Base-by-base conservation (phyloP, 2,113 vertebrate genomes). In the Cricetomys ansorgei region DNA sequence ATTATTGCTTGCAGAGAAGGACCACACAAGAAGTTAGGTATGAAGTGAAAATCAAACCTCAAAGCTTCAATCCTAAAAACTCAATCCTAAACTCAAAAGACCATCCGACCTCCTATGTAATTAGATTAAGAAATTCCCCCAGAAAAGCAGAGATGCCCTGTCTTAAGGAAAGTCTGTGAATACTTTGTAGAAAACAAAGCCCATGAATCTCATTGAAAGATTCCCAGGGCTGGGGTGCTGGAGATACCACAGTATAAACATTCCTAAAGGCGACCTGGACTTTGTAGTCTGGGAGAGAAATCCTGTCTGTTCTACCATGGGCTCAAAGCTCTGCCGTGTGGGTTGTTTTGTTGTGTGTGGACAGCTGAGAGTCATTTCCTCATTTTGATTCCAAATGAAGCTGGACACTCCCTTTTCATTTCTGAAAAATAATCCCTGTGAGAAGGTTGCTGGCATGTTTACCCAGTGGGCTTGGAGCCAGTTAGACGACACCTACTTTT, bases 321-420 rank as follows among this genome's bases (percentile, higher is more conserved):
- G 7, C 75, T 62, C 23, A 80, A 50, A 48, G 70, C 83, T 86
- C 69, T 37, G 57, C 1, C 0, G 62, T 43, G 64, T 86, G 9
- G 19, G 62, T 95, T 83, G 83, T 21, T 88, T 88, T 79, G 81
- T 89, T 95, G 45, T 96, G 80, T 96, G 79, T 93, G 88, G 96
- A 97, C 97, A 97, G 96, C 98, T 97, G 97, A 97, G 96, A 97
- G 91, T 89, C 95, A 96, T 97, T 97, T 98, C 95, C 96, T 96
- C 81, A 31, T 97, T 94, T 97, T 57, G 83, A 89, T 94, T 97
- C 67, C 89, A 79, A 95, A 81, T 3, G 65, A 90, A 94, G 93
- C 67, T 37, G 40, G 96, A 91, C 92, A 94, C 98, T 97, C 97
- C 97, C 97, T 97, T 93, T 94, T 53, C 96, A 81, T 94, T 89